Evolutionary conservation across 2,888 invertebrate genomes (phyloP).

Genomic region (Lydus trimaculatus): DNA sequence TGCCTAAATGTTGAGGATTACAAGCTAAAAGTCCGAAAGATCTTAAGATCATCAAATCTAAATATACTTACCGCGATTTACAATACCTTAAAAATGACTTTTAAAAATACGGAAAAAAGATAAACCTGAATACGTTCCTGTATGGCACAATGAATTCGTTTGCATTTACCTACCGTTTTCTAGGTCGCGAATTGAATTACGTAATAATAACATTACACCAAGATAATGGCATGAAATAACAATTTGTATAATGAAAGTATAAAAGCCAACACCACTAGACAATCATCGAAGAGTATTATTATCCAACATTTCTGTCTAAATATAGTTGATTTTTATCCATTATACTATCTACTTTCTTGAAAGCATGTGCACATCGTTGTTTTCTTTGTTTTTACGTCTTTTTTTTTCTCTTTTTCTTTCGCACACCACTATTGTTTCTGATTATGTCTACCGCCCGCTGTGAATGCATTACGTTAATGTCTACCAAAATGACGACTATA

Average conservation of each 20-base stretch:
- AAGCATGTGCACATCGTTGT: neutral
- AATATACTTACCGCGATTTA: too few relatives aligned
- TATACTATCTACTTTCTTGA: neutral
- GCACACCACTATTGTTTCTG: neutral
- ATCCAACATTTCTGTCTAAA: neutral
- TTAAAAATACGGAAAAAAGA: too few relatives aligned
- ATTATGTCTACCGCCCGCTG: neutral
- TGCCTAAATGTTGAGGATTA: too few relatives aligned
- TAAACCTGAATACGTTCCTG: too few relatives aligned
- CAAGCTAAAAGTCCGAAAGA: too few relatives aligned
- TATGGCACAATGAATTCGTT: too few relatives aligned
- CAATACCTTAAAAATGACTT: too few relatives aligned
- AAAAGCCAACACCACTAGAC: neutral
- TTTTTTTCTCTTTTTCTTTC: neutral
- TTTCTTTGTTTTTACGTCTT: too few relatives aligned
- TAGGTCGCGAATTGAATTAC: neutral
- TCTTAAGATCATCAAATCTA: too few relatives aligned
- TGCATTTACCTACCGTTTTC: too few relatives aligned
- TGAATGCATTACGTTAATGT: neutral
- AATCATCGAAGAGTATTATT: neutral
- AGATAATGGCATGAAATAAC: neutral
- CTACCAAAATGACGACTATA: neutral
- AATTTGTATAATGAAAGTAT: constrained; percentile 7
- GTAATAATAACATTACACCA: neutral
- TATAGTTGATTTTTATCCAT: neutral